phyloP scores from a whole-genome alignment of 2,797 vertebrate species.

The Arremon brunneinucha region DNA sequence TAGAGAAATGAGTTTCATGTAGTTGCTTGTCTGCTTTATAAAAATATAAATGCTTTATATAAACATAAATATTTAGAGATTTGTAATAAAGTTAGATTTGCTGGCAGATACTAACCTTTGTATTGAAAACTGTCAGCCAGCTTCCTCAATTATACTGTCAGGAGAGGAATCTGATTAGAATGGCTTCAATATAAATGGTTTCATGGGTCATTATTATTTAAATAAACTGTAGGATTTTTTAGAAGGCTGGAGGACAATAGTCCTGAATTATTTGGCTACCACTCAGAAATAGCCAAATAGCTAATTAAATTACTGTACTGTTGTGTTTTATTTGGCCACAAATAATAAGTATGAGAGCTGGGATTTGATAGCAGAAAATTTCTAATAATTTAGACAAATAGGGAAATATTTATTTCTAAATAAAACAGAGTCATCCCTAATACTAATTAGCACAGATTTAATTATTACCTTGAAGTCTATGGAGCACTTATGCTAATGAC shows the following conservation, averaged over 20 bases:
- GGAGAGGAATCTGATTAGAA: background rate
- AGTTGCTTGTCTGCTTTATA: background rate
- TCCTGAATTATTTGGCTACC: background rate
- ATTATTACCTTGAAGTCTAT: background rate
- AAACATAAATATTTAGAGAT: slow-evolving; percentile 16
- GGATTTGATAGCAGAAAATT: background rate
- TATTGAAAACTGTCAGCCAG: background rate
- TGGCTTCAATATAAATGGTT: background rate
- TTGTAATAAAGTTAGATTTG: background rate
- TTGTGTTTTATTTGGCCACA: background rate
- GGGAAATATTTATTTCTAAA: background rate
- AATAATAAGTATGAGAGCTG: background rate
- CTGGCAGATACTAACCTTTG: background rate
- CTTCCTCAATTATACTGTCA: background rate
- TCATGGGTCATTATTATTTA: background rate
- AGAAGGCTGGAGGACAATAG: background rate
- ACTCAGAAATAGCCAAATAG: background rate
- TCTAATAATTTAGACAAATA: background rate
- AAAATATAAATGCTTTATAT: background rate
- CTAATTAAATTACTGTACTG: background rate
- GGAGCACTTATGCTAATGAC: background rate
- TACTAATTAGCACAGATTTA: background rate
- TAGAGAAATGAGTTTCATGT: background rate
- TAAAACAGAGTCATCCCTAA: background rate
- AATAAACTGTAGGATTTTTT: background rate